phyloP scores from a whole-genome alignment of 1,140 invertebrate genomes.

The Drosophila sulfurigaster region DNA sequence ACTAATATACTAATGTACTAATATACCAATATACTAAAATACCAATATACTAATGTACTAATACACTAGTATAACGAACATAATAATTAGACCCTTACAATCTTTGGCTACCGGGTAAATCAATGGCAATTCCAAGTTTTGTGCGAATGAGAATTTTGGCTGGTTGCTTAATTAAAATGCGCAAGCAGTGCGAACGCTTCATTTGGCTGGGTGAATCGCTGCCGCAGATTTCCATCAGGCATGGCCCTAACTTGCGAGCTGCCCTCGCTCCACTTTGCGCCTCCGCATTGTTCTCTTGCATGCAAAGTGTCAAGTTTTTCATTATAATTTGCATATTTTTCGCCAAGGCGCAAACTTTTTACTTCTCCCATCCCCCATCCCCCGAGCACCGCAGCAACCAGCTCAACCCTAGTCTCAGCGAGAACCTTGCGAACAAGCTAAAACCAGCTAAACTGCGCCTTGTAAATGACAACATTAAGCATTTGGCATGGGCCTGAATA shows the following conservation, averaged over 20 bases:
- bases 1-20: too few species aligned
- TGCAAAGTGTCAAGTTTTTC: constrained; percentile 82
- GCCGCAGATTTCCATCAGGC: constrained; percentile 70
- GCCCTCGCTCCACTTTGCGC: neutral
- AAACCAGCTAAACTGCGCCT: constrained; percentile 3
- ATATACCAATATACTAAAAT: too few species aligned
- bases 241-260: neutral
- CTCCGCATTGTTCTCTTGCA: constrained; percentile 50
- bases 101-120: too few species aligned
- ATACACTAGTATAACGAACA: too few species aligned
- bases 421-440: neutral
- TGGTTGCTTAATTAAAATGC: constrained; percentile 79
- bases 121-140: neutral
- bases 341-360: constrained; percentile 67
- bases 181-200: constrained; percentile 74
- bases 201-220: constrained; percentile 75
- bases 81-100: neutral
- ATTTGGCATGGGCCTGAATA: constrained; percentile 58
- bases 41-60: too few species aligned
- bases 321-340: constrained; percentile 83
- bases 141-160: constrained; percentile 34
- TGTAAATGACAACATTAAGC: constrained; percentile 78
- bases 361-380: neutral
- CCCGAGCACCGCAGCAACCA: too few species aligned
- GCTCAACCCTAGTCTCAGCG: too few species aligned